These are phyloP conservation scores for Forbesichthys papilliferus DNA, from an alignment of 2,113 vertebrate species.

Conservation along the genomic window DNA sequence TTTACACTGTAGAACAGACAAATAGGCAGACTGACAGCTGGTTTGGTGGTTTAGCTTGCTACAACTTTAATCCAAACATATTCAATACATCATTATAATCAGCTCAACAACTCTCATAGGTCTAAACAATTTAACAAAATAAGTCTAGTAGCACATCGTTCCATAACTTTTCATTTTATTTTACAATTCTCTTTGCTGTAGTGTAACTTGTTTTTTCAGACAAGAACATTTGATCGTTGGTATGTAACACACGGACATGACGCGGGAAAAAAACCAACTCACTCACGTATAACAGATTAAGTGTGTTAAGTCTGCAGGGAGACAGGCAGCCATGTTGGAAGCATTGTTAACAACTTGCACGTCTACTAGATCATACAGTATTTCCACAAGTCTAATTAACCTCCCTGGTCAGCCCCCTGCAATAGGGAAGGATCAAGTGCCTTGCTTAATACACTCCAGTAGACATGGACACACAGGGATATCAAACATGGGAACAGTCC, in stretches of 20 bases:
- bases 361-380: no score
- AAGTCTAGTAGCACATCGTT: conserved; percentile 69
- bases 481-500: background rate
- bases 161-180: conserved; percentile 58
- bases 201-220: conserved; percentile 73
- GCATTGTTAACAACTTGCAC: no score
- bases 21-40: background rate
- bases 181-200: conserved; percentile 70
- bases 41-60: conserved; percentile 73
- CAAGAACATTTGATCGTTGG: conserved; percentile 69
- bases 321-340: no score
- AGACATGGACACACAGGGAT: no score
- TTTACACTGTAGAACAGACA: no score
- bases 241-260: conserved; percentile 65
- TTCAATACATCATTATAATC: conserved; percentile 45
- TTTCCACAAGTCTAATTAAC: no score
- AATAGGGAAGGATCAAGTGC: no score
- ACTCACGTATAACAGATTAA: conserved; percentile 21
- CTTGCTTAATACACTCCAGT: no score
- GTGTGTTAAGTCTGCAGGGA: no score
- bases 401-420: no score
- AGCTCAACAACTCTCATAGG: conserved; percentile 55
- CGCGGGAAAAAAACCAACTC: conserved; percentile 42
- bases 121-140: conserved; percentile 73
- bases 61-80: conserved; percentile 75